These are phyloP conservation scores for Thymelicus acteon DNA, from an alignment of 2,888 invertebrate genomes.

Conservation along the genomic window DNA sequence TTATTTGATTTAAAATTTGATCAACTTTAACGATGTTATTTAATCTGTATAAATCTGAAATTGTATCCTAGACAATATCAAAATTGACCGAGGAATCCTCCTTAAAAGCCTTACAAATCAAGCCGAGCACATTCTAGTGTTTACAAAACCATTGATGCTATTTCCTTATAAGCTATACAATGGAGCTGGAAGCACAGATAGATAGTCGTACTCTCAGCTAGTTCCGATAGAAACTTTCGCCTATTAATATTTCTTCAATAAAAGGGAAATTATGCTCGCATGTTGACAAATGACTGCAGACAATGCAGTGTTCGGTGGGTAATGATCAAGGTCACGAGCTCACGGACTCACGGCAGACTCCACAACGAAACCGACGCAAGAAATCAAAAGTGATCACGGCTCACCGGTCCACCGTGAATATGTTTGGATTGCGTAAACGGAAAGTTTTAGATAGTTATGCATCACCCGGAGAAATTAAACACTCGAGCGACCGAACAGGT, in stretches of 20 bases:
- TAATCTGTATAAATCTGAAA: too few relatives aligned
- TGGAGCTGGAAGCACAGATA: slow-evolving; percentile 15
- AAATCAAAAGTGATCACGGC: slow-evolving; percentile 78
- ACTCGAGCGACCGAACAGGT: slow-evolving; percentile 26
- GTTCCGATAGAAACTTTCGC: slow-evolving; percentile 63
- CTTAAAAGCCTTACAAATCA: neutral
- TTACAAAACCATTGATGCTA: slow-evolving; percentile 50
- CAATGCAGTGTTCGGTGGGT: slow-evolving; percentile 61
- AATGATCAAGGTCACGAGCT: slow-evolving; percentile 65
- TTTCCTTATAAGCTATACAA: slow-evolving; percentile 50
- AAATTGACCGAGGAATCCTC: neutral
- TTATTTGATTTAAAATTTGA: too few relatives aligned
- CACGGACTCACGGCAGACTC: slow-evolving; percentile 41
- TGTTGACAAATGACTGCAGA: slow-evolving; percentile 64
- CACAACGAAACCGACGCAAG: slow-evolving; percentile 47
- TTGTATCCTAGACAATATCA: too few relatives aligned
- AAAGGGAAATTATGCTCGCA: slow-evolving; percentile 72
- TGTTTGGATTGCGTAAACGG: slow-evolving; percentile 48
- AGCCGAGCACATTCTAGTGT: neutral
- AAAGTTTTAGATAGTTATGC: slow-evolving; percentile 37
- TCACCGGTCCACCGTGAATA: slow-evolving; percentile 54
- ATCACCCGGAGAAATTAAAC: slow-evolving; percentile 30
- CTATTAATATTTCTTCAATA: slow-evolving; percentile 69
- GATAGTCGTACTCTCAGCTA: slow-evolving; percentile 37
- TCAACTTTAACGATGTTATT: too few relatives aligned